Evolutionary conservation across 2,888 invertebrate genomes (phyloP).

Genomic region (Melangyna quadrimaculata): DNA sequence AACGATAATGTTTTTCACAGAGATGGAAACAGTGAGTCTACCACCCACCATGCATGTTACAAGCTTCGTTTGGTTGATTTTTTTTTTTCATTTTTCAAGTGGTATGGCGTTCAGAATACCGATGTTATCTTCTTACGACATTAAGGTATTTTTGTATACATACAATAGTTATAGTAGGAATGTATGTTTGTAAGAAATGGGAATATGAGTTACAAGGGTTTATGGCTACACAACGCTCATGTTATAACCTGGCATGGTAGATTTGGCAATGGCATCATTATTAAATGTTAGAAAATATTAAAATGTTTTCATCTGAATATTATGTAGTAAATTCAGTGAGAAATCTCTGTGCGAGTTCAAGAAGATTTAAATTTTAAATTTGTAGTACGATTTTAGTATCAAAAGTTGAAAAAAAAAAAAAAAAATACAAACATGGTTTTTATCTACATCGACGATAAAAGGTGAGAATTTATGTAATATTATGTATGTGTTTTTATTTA

Average conservation of each 20-base stretch:
- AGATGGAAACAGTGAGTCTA: background rate
- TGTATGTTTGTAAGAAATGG: slow-evolving; percentile 3
- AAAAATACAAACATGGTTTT: background rate
- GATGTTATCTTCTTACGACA: slow-evolving; percentile 51
- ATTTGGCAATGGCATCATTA: slow-evolving; percentile 63
- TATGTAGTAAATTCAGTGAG: slow-evolving; percentile 53
- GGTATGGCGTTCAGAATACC: slow-evolving; percentile 39
- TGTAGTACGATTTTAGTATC: slow-evolving; percentile 26
- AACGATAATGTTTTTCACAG: background rate
- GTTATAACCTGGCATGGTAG: slow-evolving; percentile 11
- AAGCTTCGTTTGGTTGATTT: background rate
- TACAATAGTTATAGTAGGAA: background rate
- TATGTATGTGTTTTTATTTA: background rate
- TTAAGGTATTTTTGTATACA: background rate
- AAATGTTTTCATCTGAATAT: slow-evolving; percentile 58
- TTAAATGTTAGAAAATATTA: slow-evolving; percentile 60
- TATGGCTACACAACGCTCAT: slow-evolving; percentile 19
- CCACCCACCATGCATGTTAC: slow-evolving; percentile 27
- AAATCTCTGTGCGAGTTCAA: slow-evolving; percentile 49
- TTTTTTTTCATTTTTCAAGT: slow-evolving; percentile 47
- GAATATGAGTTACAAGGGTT: slow-evolving; percentile 58
- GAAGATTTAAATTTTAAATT: slow-evolving; percentile 55
- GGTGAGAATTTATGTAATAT: slow-evolving; percentile 41
- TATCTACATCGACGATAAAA: slow-evolving; percentile 21
- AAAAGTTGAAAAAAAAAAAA: slow-evolving; percentile 2